phyloP scores from a whole-genome alignment of 2,888 invertebrate genomes.

The Temnothorax rugatulus region DNA sequence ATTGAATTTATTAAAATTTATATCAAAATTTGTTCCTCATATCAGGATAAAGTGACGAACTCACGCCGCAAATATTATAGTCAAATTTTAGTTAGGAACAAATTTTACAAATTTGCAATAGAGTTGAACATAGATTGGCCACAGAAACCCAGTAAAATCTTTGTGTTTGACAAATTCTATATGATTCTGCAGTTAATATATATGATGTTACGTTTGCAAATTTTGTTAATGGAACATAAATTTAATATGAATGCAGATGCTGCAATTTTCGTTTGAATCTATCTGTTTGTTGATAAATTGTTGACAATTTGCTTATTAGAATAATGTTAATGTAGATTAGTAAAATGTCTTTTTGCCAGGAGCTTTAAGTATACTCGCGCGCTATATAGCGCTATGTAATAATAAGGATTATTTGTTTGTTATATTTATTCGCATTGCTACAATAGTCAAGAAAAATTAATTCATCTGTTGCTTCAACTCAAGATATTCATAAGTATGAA shows the following conservation, averaged over 20 bases:
- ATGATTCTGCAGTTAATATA: not conserved
- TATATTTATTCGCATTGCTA: conserved; percentile 7
- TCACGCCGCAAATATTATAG: not conserved
- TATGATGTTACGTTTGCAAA: not conserved
- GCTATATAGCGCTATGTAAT: not conserved
- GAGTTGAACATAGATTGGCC: not conserved
- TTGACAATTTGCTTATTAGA: not conserved
- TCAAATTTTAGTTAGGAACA: not conserved
- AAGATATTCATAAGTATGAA: not conserved
- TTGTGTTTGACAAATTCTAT: not conserved
- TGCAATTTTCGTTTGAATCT: not conserved
- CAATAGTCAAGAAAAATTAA: not conserved
- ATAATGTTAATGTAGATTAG: not conserved
- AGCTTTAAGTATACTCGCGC: not conserved
- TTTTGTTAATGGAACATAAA: not conserved
- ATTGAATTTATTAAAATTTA: not conserved
- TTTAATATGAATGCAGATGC: not conserved
- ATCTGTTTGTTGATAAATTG: not conserved
- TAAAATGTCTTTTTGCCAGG: not conserved
- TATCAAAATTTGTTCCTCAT: not conserved
- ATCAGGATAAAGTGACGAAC: not conserved
- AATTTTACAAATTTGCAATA: not conserved
- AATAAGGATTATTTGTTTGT: not conserved
- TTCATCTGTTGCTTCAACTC: not conserved
- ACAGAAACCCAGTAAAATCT: not conserved